Evolutionary conservation across 2,113 vertebrate genomes (phyloP), one percentile per base, ranked within the genome.

Genomic region (Microcebus griseorufus): DNA sequence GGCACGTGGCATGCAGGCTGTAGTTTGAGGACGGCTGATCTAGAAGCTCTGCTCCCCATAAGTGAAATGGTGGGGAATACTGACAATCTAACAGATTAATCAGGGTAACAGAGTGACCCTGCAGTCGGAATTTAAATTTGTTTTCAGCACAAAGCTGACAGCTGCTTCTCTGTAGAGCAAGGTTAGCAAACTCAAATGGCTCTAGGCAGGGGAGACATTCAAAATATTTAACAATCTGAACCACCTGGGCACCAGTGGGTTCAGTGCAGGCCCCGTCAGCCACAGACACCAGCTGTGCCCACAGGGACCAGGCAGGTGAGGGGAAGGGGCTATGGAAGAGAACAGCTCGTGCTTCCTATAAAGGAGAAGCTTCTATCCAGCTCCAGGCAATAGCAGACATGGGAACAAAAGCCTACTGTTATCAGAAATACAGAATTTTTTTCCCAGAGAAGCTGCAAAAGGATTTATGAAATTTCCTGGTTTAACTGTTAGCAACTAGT

Each of bases 41-140:
- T 92, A 45, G 51, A 86, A 87, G 82, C 27, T 67, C 89, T 51
- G 75, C 55, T 92, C 51, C 58, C 5, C 14, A 51, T 65, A 90
- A 90, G 83, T 83, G 95, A 92, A 94, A 90, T 17, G 1, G 84
- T 25, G 11, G 18, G 34, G 67, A 73, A 89, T 32, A 4, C 90
- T 95, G 95, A 97, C 93, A 92, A 69, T 78, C 93, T 82, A 92
- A 96, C 87, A 92, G 95, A 95, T 92, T 94, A 86, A 95, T 92
- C 90, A 51, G 62, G 62, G 45, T 32, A 88, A 88, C 73, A 37
- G 67, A 70, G n/a, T 90, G 90, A 96, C 95, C 93, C 93, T 48
- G 55, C 51, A 97, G 93, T 89, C 91, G 78, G 83, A 73, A 97
- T 95, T 96, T 93, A 82, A 96, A 97, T 93, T 88, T 95, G 79